phyloP scores from a whole-genome alignment of 2,113 vertebrate species.

The Ramphastos sulfuratus region DNA sequence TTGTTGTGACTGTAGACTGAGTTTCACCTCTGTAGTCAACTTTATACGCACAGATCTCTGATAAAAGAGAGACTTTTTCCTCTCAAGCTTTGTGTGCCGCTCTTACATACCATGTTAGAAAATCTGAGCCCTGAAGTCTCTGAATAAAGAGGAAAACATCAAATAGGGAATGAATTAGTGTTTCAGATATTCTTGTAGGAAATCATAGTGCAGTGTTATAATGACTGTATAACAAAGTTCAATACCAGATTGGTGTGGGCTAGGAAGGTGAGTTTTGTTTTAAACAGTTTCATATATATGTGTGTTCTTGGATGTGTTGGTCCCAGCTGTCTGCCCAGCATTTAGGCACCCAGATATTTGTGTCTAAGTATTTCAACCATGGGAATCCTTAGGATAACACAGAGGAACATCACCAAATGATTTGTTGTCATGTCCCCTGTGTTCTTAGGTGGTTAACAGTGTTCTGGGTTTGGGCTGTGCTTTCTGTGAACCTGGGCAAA shows the following conservation, averaged over 20 bases:
- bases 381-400: background rate
- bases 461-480: background rate
- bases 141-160: background rate
- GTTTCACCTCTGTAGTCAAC: background rate
- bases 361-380: background rate
- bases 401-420: background rate
- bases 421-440: background rate
- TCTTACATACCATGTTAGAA: background rate
- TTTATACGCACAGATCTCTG: background rate
- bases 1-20: background rate
- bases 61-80: background rate
- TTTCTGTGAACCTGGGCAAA: background rate
- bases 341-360: background rate
- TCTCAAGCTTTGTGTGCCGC: background rate
- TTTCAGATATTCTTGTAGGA: background rate
- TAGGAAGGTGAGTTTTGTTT: background rate
- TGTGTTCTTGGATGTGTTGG: background rate
- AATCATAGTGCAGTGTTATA: background rate
- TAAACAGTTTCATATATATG: background rate
- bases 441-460: background rate
- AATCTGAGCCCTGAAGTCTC: background rate
- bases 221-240: background rate
- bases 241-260: background rate
- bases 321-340: background rate
- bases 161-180: background rate